These are phyloP conservation scores for Periophthalmus modestus DNA, from an alignment of 2,113 vertebrate genomes.

Conservation along the genomic window DNA sequence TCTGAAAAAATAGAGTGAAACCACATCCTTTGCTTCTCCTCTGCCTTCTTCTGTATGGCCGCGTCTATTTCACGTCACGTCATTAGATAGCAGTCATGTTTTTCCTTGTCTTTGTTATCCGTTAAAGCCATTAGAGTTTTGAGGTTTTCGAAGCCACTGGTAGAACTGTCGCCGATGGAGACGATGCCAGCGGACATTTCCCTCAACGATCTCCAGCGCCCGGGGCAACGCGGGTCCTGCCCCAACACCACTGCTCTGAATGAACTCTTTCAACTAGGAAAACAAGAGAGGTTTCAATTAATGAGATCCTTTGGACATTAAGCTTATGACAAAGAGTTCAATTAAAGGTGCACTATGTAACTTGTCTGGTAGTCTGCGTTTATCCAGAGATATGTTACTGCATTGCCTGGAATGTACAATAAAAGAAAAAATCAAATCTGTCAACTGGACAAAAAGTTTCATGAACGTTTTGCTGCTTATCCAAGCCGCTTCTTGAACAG, in stretches of 20 bases:
- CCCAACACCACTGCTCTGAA: slow-evolving; percentile 83
- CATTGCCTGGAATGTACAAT: no score
- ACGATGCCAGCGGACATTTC: slow-evolving; percentile 92
- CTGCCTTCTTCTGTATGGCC: slow-evolving; percentile 17
- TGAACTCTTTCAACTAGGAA: slow-evolving; percentile 89
- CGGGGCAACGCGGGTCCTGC: slow-evolving; percentile 84
- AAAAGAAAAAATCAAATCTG: no score
- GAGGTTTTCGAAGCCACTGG: slow-evolving; percentile 92
- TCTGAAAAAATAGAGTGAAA: slow-evolving; percentile 40
- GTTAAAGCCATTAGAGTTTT: slow-evolving; percentile 47
- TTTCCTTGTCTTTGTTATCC: slow-evolving; percentile 65
- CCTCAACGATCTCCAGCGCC: slow-evolving; percentile 92
- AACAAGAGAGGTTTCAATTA: not conserved
- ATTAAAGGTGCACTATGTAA: no score
- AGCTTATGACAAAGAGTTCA: not conserved
- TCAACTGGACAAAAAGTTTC: no score
- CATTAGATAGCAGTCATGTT: slow-evolving; percentile 17
- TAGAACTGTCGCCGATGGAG: slow-evolving; percentile 91
- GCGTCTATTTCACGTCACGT: slow-evolving; percentile 23
- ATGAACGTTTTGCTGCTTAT: no score
- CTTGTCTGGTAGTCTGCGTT: no score
- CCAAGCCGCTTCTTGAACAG: no score
- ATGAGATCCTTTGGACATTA: not conserved
- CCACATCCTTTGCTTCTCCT: not conserved
- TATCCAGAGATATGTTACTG: no score